phyloP scores from a whole-genome alignment of 2,113 vertebrate species.

The Tonatia bakeri region DNA sequence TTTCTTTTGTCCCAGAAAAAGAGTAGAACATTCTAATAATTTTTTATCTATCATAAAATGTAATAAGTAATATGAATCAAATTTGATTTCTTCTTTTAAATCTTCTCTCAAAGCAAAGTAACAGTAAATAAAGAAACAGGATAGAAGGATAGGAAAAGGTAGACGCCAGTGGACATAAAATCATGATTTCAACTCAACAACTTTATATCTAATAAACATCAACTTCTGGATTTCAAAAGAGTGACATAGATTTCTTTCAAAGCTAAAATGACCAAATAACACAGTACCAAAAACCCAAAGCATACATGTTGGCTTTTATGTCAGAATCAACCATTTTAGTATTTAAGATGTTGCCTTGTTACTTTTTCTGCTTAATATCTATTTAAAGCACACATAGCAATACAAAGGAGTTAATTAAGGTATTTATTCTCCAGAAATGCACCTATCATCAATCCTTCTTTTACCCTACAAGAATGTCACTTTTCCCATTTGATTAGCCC shows the following conservation, averaged over 20 bases:
- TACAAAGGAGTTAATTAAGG: background rate
- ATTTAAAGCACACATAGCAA: background rate
- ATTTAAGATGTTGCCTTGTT: background rate
- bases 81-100: background rate
- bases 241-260: background rate
- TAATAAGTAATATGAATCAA: background rate
- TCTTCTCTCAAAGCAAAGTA: background rate
- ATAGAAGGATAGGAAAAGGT: background rate
- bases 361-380: background rate
- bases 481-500: background rate
- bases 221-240: background rate
- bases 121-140: background rate
- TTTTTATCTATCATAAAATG: background rate
- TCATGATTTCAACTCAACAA: background rate
- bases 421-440: background rate
- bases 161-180: background rate
- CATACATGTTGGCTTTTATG: background rate
- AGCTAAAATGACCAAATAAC: background rate
- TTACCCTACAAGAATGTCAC: background rate
- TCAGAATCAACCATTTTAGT: background rate
- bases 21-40: background rate
- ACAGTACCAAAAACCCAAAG: constrained; percentile 5
- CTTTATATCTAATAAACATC: background rate
- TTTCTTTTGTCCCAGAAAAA: constrained; percentile 2
- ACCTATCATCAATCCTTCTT: background rate